Base-by-base conservation (phyloP, 2,888 invertebrate species). In the Hanleya hanleyi region DNA sequence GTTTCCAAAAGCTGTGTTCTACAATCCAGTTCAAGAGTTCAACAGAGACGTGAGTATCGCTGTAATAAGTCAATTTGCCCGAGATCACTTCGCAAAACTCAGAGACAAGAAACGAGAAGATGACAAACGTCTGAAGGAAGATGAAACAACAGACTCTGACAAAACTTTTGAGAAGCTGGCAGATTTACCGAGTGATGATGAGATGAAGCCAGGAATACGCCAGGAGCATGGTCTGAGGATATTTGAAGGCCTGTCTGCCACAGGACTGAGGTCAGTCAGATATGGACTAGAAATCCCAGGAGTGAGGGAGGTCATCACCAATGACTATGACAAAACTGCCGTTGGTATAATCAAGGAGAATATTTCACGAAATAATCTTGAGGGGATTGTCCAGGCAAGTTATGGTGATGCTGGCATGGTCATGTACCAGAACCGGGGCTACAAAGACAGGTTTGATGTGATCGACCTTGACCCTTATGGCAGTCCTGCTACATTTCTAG, bases 391-490 rank as follows among this genome's bases (percentile, higher is more conserved):
- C 62, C 92, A 92, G 49, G 92, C 96, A 0, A 95, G 93, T 84
- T 94, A 94, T 88, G 94, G 94, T 80, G 98, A 99, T 93, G 99
- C 99, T 62, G 94, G 88, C 0, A 84, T 89, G 86, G 78, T 90
- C 9, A 90, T 91, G 90, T 86, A 89, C 69, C 80, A 84, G 81
- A 94, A 95, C 83, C 94, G 94, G 67, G 92, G 92, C 29, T 91
- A 92, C 32, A 87, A 91, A 1, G 92, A 94, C 70, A 93, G 94
- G 49, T 98, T 97, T 89, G 94, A 97, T 85, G 96, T 94, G 0
- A 94, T 99, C 68, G 99, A 99, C 90, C 91, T 99, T 72, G 99
- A 99, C 91, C 99, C 99, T 0, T 99, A 99, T 81, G 99, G 99
- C 1, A 96, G 97, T 84, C 97, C 99, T 0, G 94, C 96, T 0